A percentile compares a stretch with the other conserved stretches of the same genome.
These are phyloP conservation scores for Bergia puertoricense DNA, from an alignment of 92 coral and sea anemone genomes.

Conservation along the genomic window DNA sequence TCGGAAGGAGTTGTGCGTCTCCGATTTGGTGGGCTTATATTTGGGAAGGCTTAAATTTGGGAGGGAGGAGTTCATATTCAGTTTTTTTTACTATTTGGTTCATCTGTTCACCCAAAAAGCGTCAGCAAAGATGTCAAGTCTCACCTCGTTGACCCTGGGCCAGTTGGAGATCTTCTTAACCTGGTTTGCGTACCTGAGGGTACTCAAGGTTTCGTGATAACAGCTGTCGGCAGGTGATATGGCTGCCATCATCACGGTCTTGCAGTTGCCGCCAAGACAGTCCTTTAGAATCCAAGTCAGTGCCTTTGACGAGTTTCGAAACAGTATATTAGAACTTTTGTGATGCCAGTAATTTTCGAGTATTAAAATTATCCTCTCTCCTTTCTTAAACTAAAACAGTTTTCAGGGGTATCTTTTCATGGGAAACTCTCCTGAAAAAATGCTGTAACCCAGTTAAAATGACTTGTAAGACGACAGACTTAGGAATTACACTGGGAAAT, in stretches of 20 bases:
- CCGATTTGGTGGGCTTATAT: too few species aligned
- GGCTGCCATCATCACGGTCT: conserved; percentile 92
- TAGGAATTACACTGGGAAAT: too few species aligned
- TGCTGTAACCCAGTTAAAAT: too few species aligned
- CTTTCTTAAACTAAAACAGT: too few species aligned
- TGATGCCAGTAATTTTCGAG: not conserved
- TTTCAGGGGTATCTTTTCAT: too few species aligned
- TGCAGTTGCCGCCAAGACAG: conserved; percentile 96
- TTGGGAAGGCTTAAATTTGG: too few species aligned
- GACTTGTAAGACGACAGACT: too few species aligned
- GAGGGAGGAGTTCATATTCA: too few species aligned
- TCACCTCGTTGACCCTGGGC: conserved; percentile 89
- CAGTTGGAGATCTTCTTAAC: conserved; percentile 83
- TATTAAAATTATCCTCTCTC: too few species aligned
- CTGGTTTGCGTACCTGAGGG: conserved; percentile 92
- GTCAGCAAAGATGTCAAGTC: not conserved
- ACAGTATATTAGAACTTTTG: not conserved
- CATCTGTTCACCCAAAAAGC: not conserved
- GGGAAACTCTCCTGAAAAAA: too few species aligned
- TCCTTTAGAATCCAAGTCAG: conserved; percentile 95
- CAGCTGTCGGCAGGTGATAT: conserved; percentile 85
- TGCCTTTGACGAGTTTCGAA: conserved; percentile 55
- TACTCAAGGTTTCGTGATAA: conserved; percentile 88
- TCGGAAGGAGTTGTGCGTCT: too few species aligned
- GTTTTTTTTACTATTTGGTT: not conserved